Percentiles rank a stretch among this genome's conserved stretches.
Evolutionary conservation across 2,888 invertebrate genomes (phyloP).

Genomic region (Priocnemis perturbator): DNA sequence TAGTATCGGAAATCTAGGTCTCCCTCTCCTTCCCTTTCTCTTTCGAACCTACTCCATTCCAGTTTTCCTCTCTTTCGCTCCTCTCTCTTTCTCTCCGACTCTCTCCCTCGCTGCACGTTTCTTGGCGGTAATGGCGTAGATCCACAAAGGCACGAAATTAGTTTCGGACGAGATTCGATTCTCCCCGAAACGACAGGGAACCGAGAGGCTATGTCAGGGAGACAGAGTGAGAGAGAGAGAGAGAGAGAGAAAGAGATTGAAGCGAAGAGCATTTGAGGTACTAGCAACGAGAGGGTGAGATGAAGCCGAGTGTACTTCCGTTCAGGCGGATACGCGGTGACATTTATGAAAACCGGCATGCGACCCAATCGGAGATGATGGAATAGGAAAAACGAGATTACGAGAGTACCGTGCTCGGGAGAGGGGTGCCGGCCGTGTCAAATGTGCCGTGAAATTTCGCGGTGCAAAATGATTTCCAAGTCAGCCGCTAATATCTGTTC

Average conservation of each 20-base stretch:
- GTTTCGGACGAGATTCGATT: constrained; percentile 71
- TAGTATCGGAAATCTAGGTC: constrained; percentile 71
- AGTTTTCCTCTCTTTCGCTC: constrained; percentile 37
- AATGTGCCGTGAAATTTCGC: neutral
- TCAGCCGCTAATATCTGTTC: no score
- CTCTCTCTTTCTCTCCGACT: constrained; percentile 27
- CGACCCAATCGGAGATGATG: constrained; percentile 33
- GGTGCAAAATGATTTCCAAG: no score
- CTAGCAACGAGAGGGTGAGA: constrained; percentile 9
- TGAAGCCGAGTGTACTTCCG: constrained; percentile 1
- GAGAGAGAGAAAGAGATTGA: constrained; percentile 13
- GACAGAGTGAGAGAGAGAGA: constrained; percentile 7
- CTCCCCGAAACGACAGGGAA: constrained; percentile 46
- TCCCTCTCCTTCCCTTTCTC: constrained; percentile 32
- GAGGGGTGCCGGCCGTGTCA: neutral
- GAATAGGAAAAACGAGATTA: constrained; percentile 38
- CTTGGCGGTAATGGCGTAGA: constrained; percentile 56
- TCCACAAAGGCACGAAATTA: constrained; percentile 72
- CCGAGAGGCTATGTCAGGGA: constrained; percentile 27
- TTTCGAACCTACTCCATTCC: constrained; percentile 6
- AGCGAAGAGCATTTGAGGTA: neutral
- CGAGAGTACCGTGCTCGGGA: constrained; percentile 44
- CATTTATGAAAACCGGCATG: constrained; percentile 30
- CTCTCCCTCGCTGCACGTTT: constrained; percentile 22
- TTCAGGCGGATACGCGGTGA: constrained; percentile 23